phyloP scores from a whole-genome alignment of 2,888 invertebrate genomes.

The Caenorhabditis imperialis region DNA sequence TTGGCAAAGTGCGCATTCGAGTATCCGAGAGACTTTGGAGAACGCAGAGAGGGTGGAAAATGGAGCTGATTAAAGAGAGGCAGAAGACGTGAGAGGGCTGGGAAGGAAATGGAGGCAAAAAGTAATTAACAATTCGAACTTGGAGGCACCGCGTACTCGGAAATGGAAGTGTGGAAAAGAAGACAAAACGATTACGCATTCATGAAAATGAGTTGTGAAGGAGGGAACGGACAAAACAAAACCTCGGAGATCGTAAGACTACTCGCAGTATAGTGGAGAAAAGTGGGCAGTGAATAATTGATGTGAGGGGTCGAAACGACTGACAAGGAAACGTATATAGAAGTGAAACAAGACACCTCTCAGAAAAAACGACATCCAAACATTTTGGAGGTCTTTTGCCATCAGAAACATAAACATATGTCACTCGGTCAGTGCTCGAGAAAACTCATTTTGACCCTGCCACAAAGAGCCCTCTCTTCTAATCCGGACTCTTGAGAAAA shows the following conservation, averaged over 20 bases:
- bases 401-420: conserved; percentile 23
- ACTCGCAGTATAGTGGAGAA: conserved; percentile 7
- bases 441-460: conserved; percentile 49
- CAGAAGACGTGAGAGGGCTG: not conserved
- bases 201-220: conserved; percentile 40
- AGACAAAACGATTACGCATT: conserved; percentile 41
- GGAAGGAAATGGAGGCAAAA: conserved; percentile 32
- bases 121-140: conserved; percentile 50
- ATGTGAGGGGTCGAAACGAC: not conserved
- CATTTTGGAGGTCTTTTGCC: not conserved
- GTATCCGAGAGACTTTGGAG: not conserved
- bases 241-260: conserved; percentile 40
- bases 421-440: conserved; percentile 22
- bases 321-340: not conserved
- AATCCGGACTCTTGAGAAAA: conserved; percentile 33
- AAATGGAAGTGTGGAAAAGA: conserved; percentile 9
- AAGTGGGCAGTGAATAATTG: no score
- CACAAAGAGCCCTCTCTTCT: conserved; percentile 21
- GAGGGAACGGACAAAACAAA: not conserved
- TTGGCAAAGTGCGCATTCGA: conserved; percentile 16
- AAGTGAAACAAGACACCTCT: not conserved
- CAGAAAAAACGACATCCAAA: not conserved
- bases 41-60: conserved; percentile 17
- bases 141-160: conserved; percentile 30
- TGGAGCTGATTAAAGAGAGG: conserved; percentile 34